Conservation (phyloP, 37 sponge, comb jelly and placozoan species). For the Petrosia ficiformis region DNA sequence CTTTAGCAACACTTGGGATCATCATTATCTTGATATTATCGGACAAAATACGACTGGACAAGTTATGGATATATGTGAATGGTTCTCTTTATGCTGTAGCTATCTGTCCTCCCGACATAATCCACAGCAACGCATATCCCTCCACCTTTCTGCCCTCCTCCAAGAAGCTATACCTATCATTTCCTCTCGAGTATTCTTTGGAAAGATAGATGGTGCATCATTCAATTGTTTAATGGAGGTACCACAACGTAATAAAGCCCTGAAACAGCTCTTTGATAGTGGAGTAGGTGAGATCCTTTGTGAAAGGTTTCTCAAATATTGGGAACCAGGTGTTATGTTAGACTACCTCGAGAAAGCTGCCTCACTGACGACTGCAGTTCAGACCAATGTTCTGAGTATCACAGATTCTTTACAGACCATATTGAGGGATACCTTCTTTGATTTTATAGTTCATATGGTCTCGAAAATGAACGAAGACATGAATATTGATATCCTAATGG, state of each 20-base stretch:
- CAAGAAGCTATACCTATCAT: slow-evolving; percentile 49
- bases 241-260: slow-evolving; percentile 6
- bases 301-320: slow-evolving; percentile 61
- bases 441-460: slow-evolving; percentile 81
- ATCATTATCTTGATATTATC: slow-evolving; percentile 76
- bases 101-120: neutral
- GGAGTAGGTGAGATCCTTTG: slow-evolving; percentile 66
- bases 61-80: slow-evolving; percentile 45
- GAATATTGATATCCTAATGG: slow-evolving; percentile 69
- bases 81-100: slow-evolving; percentile 55
- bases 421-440: slow-evolving; percentile 73
- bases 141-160: slow-evolving; percentile 27
- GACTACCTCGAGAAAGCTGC: slow-evolving; percentile 74
- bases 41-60: slow-evolving; percentile 30
- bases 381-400: slow-evolving; percentile 63
- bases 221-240: slow-evolving; percentile 47
- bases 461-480: slow-evolving; percentile 63
- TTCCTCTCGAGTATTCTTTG: slow-evolving; percentile 49
- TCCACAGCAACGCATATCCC: slow-evolving; percentile 10
- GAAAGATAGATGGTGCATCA: neutral
- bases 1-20: slow-evolving; percentile 89
- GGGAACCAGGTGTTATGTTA: slow-evolving; percentile 72
- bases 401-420: slow-evolving; percentile 65
- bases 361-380: slow-evolving; percentile 28
- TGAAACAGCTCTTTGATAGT: slow-evolving; percentile 40